A percentile compares a stretch with the other conserved stretches of the same genome.
Evolutionary conservation across 1,140 invertebrate genomes (phyloP).

Genomic region (Pectinophora gossypiella): DNA sequence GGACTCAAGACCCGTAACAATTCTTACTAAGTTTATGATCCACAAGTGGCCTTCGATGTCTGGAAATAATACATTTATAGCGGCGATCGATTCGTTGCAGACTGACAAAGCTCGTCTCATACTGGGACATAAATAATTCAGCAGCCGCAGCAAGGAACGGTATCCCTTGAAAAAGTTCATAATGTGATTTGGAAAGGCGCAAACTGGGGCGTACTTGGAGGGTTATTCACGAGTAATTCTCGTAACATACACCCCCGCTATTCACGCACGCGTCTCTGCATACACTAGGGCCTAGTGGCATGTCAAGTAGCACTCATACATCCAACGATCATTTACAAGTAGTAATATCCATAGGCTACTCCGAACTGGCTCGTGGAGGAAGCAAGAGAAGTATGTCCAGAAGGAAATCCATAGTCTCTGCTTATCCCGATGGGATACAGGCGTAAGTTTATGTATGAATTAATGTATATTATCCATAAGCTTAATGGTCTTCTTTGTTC

Average conservation of each 20-base stretch:
- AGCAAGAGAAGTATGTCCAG: too few relatives aligned
- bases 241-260: conserved; percentile 16
- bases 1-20: too few relatives aligned
- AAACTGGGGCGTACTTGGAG: conserved; percentile 18
- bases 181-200: conserved; percentile 39
- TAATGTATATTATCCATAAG: too few relatives aligned
- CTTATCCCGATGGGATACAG: too few relatives aligned
- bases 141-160: conserved; percentile 11
- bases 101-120: conserved; percentile 31
- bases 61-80: conserved; percentile 37
- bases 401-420: too few relatives aligned
- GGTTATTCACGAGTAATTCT: conserved; percentile 28
- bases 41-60: conserved; percentile 20
- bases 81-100: conserved; percentile 28
- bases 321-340: background rate
- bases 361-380: too few relatives aligned
- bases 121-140: conserved; percentile 44
- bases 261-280: conserved; percentile 14
- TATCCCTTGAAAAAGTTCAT: conserved; percentile 39
- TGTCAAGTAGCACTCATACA: background rate
- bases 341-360: too few relatives aligned
- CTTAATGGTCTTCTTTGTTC: conserved; percentile 21
- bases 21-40: conserved; percentile 19
- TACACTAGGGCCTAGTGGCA: conserved; percentile 18
- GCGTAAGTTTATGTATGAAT: too few relatives aligned